Evolutionary conservation across 1,140 invertebrate species (phyloP).

Genomic region (Magallana gigas): DNA sequence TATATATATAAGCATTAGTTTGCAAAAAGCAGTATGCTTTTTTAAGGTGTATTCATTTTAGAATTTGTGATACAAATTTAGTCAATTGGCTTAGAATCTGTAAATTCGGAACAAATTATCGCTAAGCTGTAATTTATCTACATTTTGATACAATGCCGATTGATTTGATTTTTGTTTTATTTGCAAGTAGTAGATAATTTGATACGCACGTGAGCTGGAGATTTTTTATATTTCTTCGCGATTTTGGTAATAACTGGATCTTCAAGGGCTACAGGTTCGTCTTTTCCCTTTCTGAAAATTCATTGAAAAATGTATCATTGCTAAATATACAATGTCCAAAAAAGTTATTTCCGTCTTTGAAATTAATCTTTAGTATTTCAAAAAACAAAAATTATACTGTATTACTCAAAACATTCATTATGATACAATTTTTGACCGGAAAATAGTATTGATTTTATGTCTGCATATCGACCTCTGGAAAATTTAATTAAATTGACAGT

Average conservation of each 20-base stretch:
- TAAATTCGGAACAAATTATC: not conserved
- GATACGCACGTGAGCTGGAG: not conserved
- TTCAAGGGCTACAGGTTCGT: not conserved
- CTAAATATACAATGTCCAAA: no score
- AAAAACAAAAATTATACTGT: no score
- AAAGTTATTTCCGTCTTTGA: not conserved
- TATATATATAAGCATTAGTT: not conserved
- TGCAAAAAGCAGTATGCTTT: not conserved
- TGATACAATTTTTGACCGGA: not conserved
- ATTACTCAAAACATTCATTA: not conserved
- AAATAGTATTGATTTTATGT: not conserved
- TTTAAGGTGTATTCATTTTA: not conserved
- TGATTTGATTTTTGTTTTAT: not conserved
- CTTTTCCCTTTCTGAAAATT: not conserved
- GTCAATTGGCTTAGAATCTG: not conserved
- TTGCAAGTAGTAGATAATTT: no score
- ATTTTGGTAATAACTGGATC: not conserved
- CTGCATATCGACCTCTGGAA: not conserved
- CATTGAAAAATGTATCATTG: not conserved
- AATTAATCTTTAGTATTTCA: not conserved
- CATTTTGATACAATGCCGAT: not conserved
- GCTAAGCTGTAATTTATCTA: not conserved
- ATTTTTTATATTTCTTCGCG: not conserved
- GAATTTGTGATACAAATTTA: not conserved
- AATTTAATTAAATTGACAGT: not conserved